Conservation (phyloP, 2,113 vertebrate genomes). For the Cheirogaleus medius region DNA sequence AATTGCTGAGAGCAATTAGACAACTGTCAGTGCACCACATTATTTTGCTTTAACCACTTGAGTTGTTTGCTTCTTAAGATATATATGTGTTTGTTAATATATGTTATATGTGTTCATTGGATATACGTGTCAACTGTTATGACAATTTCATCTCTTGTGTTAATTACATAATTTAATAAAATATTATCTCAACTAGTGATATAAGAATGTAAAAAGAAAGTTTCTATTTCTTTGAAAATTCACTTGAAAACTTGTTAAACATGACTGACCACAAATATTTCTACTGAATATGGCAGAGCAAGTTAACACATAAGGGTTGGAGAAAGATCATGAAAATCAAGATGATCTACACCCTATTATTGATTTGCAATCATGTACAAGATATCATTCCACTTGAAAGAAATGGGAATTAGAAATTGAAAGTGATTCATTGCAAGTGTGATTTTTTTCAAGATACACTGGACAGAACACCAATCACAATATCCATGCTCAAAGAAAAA, state of each 20-base stretch:
- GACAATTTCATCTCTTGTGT: not conserved
- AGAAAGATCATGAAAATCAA: not conserved
- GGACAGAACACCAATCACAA: not conserved
- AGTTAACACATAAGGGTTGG: not conserved
- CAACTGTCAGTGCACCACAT: not conserved
- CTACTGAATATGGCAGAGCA: not conserved
- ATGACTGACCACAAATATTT: not conserved
- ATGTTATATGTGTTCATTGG: too few species aligned
- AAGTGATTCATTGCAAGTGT: not conserved
- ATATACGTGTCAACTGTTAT: not conserved
- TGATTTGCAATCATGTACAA: not conserved
- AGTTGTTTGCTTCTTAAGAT: not conserved
- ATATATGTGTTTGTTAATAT: not conserved
- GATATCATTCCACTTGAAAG: not conserved
- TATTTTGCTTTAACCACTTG: not conserved
- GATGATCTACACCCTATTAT: not conserved
- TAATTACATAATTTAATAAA: not conserved
- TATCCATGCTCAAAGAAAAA: not conserved
- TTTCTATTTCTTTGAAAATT: not conserved
- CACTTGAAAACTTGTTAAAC: not conserved
- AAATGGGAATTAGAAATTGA: not conserved
- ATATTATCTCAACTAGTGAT: not conserved
- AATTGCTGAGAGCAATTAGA: not conserved
- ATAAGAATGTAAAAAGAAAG: not conserved
- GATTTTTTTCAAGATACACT: not conserved